These are phyloP conservation scores for Sclerodermus sp. DNA, from an alignment of 2,888 invertebrate genomes.

Conservation along the genomic window DNA sequence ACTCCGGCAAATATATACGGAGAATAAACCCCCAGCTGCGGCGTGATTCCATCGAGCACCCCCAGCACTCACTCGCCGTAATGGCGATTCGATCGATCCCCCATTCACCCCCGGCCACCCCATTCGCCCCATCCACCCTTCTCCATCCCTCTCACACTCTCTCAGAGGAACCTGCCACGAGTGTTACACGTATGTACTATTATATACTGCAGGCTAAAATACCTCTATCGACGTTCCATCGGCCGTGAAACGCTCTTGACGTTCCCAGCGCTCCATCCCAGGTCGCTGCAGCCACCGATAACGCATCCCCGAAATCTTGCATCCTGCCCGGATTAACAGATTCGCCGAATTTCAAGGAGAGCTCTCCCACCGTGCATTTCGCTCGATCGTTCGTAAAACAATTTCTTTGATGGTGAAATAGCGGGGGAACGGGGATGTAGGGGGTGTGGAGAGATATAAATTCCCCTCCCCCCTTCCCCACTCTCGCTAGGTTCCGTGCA, in stretches of 20 bases:
- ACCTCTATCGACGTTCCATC: slow-evolving; percentile 36
- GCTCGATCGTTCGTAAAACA: too few relatives aligned
- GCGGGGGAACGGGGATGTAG: too few relatives aligned
- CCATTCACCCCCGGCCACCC: slow-evolving; percentile 54
- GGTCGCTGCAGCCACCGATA: too few relatives aligned
- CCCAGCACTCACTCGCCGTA: slow-evolving; percentile 50
- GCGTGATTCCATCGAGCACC: slow-evolving; percentile 53
- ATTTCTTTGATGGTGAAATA: too few relatives aligned
- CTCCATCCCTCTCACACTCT: slow-evolving; percentile 10
- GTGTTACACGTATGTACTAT: slow-evolving; percentile 34
- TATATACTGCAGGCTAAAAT: slow-evolving; percentile 38
- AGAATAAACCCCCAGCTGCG: slow-evolving; percentile 52
- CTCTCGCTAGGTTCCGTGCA: too few relatives aligned
- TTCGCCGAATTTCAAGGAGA: too few relatives aligned
- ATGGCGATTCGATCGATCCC: slow-evolving; percentile 56
- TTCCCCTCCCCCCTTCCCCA: too few relatives aligned
- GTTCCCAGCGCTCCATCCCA: too few relatives aligned
- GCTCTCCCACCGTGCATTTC: too few relatives aligned
- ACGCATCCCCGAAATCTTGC: too few relatives aligned
- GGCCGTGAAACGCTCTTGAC: slow-evolving; percentile 21
- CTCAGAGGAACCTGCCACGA: not conserved
- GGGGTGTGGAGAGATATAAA: too few relatives aligned
- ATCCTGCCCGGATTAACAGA: too few relatives aligned
- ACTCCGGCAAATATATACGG: slow-evolving; percentile 52
- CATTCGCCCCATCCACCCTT: slow-evolving; percentile 39